Evolutionary conservation across 2,888 invertebrate genomes (phyloP), one percentile per base, ranked within the genome.

Genomic region (Cenopis cana): DNA sequence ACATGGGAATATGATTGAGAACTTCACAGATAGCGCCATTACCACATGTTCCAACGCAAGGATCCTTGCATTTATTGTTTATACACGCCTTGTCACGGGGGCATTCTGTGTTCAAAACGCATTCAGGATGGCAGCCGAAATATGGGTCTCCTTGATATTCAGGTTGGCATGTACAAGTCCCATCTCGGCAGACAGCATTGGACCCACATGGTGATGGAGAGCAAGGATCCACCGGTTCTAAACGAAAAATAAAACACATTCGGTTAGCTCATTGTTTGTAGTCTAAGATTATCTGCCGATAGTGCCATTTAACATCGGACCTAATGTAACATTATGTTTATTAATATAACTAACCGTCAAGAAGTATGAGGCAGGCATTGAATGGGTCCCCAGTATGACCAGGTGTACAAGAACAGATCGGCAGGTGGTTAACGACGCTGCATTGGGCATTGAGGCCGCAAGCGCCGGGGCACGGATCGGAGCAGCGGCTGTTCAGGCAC

Each of bases 341-440:
- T 24, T 52, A 12, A 2, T 10, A n/a, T 17, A 50, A 50, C 64
- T 59, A 68, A 62, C 78, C 87, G 90, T 91, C 89, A 82, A 82
- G 79, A 62, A 77, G 78, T 24, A 83, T 79, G 74, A 78, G 81
- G 76, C 95, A 95, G 77, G 83, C 89, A 65, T 89, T 91, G 85
- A 96, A 97, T 11, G 97, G 97, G 93, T 97, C 96, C 49, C 97
- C 97, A 20, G 95, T 95, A 81, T 94, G 96, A 59, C 96, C 96
- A 62, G 90, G 87, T 12, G 94, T 80, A 82, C 97, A 97, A 33
- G 94, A 95, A 83, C 97, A 95, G 65, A 94, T 93, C 29, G 96
- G 95, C 80, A 97, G 81, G 86, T 96, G 96, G 77, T 96, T 96
- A 56, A 95, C 93, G 20, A 96, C 96, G 81, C 95, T 95, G 81